These are phyloP conservation scores for Gymnosoma rotundatum DNA, from an alignment of 2,888 invertebrate species.

Conservation along the genomic window DNA sequence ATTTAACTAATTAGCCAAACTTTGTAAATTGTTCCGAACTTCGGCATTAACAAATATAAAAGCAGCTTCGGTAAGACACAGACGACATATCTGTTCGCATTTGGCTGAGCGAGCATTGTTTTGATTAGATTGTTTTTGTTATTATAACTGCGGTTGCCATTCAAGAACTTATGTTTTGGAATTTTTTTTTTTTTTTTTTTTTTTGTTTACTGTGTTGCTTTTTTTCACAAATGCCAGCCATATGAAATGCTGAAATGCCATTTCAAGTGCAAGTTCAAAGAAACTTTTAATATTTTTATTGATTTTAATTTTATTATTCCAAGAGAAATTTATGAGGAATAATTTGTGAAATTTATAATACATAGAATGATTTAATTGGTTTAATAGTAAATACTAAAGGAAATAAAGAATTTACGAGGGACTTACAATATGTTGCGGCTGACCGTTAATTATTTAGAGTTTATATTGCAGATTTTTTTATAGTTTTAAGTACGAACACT, in stretches of 20 bases:
- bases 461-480: neutral
- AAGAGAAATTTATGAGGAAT: neutral
- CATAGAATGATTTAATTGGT: neutral
- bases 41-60: too few relatives aligned
- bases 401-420: neutral
- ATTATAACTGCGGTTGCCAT: conserved; percentile 8
- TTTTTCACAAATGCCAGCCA: conserved; percentile 10
- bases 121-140: conserved; percentile 38
- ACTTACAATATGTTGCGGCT: conserved; percentile 16
- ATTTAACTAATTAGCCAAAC: too few relatives aligned
- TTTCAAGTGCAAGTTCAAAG: conserved; percentile 65
- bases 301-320: conserved; percentile 3
- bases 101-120: conserved; percentile 30
- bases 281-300: conserved; percentile 34
- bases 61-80: too few relatives aligned
- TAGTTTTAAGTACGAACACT: neutral
- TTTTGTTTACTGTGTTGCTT: neutral
- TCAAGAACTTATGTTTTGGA: conserved; percentile 46
- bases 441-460: neutral
- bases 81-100: neutral
- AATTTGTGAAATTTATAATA: neutral
- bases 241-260: conserved; percentile 42
- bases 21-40: too few relatives aligned
- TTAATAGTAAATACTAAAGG: neutral
- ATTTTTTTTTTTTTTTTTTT: conserved; percentile 4